Percentiles rank a stretch among this genome's conserved stretches.
Conservation (phyloP, 2,888 invertebrate species). For the Clitarchus hookeri region DNA sequence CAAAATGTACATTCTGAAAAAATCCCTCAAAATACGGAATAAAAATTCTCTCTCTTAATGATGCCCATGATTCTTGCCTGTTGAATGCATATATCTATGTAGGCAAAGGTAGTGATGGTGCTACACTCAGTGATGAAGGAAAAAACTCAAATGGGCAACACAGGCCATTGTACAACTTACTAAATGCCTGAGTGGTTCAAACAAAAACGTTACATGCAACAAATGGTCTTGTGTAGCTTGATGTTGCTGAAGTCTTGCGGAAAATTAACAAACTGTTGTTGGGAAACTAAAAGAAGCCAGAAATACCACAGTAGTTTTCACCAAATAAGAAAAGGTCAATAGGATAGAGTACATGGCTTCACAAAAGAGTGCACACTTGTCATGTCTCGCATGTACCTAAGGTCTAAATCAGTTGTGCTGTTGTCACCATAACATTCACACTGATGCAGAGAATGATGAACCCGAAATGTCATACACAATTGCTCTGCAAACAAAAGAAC, state of each 20-base stretch:
- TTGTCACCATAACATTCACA: background rate
- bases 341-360: background rate
- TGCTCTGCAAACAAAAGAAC: too few species aligned
- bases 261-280: conserved; percentile 42
- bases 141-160: conserved; percentile 39
- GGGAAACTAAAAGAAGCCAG: conserved; percentile 43
- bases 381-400: too few species aligned
- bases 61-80: conserved; percentile 41
- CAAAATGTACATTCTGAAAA: conserved; percentile 40
- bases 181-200: conserved; percentile 39
- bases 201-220: conserved; percentile 46
- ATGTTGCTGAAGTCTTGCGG: conserved; percentile 40
- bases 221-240: conserved; percentile 46
- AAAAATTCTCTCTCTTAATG: conserved; percentile 40
- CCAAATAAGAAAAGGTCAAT: background rate
- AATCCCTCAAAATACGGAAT: conserved; percentile 46
- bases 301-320: conserved; percentile 37
- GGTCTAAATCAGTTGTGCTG: too few species aligned
- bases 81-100: conserved; percentile 37
- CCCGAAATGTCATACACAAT: background rate
- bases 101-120: conserved; percentile 38
- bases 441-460: conserved; percentile 3
- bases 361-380: too few species aligned
- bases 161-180: conserved; percentile 41
- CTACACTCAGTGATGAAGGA: conserved; percentile 32